phyloP scores from a whole-genome alignment of 2,113 vertebrate genomes.

The Ornithorhynchus anatinus region DNA sequence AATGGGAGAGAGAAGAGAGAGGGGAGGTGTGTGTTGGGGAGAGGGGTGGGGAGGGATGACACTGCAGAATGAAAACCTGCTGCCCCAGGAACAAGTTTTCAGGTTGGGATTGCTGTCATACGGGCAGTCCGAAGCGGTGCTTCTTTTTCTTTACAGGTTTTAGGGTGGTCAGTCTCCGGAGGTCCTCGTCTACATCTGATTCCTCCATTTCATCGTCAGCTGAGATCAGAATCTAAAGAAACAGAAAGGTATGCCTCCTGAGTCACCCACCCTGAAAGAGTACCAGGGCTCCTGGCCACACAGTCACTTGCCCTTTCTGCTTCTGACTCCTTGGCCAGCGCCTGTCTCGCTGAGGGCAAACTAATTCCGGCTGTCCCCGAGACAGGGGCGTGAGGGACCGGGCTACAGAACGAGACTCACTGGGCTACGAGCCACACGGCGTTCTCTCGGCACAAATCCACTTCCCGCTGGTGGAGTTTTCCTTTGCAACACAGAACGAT shows the following conservation, averaged over 20 bases:
- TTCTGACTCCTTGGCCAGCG: background rate
- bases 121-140: slow-evolving; percentile 91
- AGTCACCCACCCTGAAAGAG: background rate
- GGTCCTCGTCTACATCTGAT: slow-evolving; percentile 87
- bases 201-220: slow-evolving; percentile 98
- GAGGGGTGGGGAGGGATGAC: slow-evolving; percentile 24
- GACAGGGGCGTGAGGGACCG: background rate
- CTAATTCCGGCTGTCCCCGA: background rate
- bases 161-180: slow-evolving; percentile 82
- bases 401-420: background rate
- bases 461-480: no score
- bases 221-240: slow-evolving; percentile 90
- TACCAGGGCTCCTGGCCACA: background rate
- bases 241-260: slow-evolving; percentile 4
- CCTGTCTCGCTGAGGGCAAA: background rate
- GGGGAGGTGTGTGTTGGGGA: slow-evolving; percentile 14
- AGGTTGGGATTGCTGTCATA: slow-evolving; percentile 75
- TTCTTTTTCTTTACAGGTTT: slow-evolving; percentile 94
- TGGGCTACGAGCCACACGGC: background rate
- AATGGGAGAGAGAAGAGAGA: slow-evolving; percentile 44
- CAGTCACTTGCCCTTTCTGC: background rate
- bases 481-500: no score
- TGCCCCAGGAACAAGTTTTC: slow-evolving; percentile 30
- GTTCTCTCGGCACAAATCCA: no score
- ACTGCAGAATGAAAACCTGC: slow-evolving; percentile 47